Conservation (phyloP, 1,140 invertebrate species). For the Tribolium castaneum region DNA sequence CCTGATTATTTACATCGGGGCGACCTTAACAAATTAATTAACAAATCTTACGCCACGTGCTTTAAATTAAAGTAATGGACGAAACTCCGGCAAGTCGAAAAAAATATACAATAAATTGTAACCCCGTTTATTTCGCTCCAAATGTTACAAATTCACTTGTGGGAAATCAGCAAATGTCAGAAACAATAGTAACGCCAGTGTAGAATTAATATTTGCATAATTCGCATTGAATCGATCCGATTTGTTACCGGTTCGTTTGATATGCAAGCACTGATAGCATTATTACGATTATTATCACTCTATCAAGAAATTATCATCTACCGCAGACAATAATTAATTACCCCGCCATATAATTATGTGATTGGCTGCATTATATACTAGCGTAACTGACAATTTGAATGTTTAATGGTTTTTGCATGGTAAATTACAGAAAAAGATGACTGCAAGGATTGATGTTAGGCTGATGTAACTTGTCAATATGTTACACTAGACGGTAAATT, state of each 20-base stretch:
- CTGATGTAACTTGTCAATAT: conserved; percentile 26
- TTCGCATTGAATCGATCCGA: not conserved
- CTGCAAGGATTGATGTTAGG: conserved; percentile 26
- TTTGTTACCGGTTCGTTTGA: not conserved
- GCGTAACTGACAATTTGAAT: conserved; percentile 11
- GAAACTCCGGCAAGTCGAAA: not conserved
- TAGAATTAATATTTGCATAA: not conserved
- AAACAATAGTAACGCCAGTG: not conserved
- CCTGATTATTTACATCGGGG: not conserved
- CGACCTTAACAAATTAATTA: conserved; percentile 21
- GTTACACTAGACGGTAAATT: conserved; percentile 40
- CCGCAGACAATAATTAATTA: conserved; percentile 7
- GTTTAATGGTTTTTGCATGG: conserved; percentile 21
- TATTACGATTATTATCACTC: not conserved
- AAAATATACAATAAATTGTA: too few species aligned
- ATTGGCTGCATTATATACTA: not conserved
- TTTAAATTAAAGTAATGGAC: not conserved
- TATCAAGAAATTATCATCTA: not conserved
- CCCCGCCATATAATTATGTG: conserved; percentile 2
- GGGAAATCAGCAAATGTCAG: not conserved
- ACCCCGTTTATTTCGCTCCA: not conserved
- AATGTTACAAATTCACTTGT: not conserved
- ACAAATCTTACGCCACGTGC: not conserved
- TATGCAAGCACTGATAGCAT: not conserved
- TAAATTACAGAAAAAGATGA: conserved; percentile 29